phyloP scores from a whole-genome alignment of 1,140 invertebrate genomes.

The Anagrus nilaparvatae region DNA sequence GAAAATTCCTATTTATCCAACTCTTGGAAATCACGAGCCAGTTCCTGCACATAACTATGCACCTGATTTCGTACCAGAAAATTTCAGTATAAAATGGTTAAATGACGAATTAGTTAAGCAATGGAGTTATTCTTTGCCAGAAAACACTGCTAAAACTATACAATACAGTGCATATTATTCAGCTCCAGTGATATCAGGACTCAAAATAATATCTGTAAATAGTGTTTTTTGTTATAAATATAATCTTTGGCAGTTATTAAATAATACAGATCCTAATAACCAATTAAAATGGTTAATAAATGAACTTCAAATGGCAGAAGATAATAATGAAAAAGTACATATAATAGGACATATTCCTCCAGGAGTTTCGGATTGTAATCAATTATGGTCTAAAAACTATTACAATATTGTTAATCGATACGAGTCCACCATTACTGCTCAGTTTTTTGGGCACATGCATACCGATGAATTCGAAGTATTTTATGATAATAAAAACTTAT shows the following conservation, averaged over 20 bases:
- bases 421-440: conserved; percentile 78
- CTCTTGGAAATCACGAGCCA: conserved; percentile 92
- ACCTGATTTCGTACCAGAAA: too few species aligned
- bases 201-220: conserved; percentile 81
- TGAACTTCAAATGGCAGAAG: conserved; percentile 85
- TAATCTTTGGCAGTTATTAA: conserved; percentile 94
- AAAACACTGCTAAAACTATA: conserved; percentile 71
- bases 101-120: conserved; percentile 75
- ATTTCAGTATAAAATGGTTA: too few species aligned
- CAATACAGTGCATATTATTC: conserved; percentile 82
- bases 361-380: conserved; percentile 80
- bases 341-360: conserved; percentile 97
- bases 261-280: conserved; percentile 90
- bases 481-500: conserved; percentile 71
- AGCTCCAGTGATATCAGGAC: conserved; percentile 73
- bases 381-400: conserved; percentile 87
- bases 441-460: conserved; percentile 95
- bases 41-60: conserved; percentile 83
- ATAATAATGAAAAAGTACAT: conserved; percentile 89
- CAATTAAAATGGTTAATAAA: conserved; percentile 92
- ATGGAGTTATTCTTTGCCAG: conserved; percentile 85
- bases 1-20: conserved; percentile 82
- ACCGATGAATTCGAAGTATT: conserved; percentile 90
- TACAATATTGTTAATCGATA: conserved; percentile 84
- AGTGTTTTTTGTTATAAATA: conserved; percentile 94